phyloP scores from a whole-genome alignment of 2,888 invertebrate genomes.

The Therioaphis trifolii region DNA sequence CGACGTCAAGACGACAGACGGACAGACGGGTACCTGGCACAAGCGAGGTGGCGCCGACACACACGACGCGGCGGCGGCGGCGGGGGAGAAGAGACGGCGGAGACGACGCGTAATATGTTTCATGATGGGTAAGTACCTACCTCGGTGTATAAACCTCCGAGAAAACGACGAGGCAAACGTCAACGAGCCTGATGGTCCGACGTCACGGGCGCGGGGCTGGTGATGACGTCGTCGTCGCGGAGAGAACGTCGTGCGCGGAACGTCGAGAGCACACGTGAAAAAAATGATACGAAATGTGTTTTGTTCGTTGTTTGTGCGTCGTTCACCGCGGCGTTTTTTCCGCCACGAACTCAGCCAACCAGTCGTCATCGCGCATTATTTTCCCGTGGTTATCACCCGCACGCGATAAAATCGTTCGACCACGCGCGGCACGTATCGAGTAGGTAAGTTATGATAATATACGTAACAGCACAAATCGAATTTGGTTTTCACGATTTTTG shows the following conservation, averaged over 20 bases:
- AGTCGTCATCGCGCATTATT: not conserved
- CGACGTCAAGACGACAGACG: no score
- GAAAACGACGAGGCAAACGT: not conserved
- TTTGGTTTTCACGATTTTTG: constrained; percentile 1
- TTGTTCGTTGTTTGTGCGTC: not conserved
- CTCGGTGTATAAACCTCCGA: not conserved
- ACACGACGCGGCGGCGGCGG: no score
- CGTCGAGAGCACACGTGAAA: not conserved
- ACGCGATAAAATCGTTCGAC: constrained; percentile 1
- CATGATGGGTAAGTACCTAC: not conserved
- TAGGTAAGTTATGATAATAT: no score
- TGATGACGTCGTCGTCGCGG: not conserved
- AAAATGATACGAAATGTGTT: not conserved
- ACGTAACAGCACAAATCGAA: constrained; percentile 13
- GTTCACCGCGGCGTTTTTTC: no score
- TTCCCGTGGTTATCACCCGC: not conserved
- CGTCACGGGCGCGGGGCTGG: not conserved
- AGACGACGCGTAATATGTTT: no score
- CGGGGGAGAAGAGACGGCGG: no score
- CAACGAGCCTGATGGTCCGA: not conserved
- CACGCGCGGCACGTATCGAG: not conserved
- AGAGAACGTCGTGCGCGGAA: constrained; percentile 1
- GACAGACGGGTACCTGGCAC: no score
- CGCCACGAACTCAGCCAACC: no score
- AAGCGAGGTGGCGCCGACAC: no score